Evolutionary conservation across 2,797 vertebrate genomes (phyloP).

Genomic region (Tapera naevia): DNA sequence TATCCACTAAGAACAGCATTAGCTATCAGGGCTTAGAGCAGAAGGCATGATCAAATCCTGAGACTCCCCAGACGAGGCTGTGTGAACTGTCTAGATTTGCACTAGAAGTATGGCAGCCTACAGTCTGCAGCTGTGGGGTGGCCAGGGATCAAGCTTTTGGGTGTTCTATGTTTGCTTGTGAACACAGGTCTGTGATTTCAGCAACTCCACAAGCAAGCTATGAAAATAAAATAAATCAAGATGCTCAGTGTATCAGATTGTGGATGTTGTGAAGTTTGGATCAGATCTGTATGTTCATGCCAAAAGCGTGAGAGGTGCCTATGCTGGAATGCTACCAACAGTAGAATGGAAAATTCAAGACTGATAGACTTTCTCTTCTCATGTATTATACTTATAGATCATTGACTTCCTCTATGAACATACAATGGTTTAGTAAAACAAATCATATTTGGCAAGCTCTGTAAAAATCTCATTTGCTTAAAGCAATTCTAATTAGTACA

Average conservation of each 20-base stretch:
- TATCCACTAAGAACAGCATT: background rate
- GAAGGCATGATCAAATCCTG: background rate
- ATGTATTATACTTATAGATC: background rate
- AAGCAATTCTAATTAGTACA: background rate
- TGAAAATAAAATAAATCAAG: background rate
- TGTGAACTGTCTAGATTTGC: background rate
- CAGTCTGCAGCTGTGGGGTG: background rate
- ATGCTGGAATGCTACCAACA: background rate
- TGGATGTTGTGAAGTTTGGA: background rate
- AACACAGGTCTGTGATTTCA: background rate
- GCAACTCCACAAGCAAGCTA: background rate
- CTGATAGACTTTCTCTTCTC: background rate
- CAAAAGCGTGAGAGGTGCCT: background rate
- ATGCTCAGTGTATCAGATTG: background rate
- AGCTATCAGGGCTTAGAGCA: background rate
- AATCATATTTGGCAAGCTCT: background rate
- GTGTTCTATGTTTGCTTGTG: accelerated
- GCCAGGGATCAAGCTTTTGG: background rate
- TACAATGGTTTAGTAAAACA: background rate
- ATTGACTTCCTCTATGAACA: background rate
- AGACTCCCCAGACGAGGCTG: background rate
- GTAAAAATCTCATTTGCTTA: background rate
- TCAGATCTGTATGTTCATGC: background rate
- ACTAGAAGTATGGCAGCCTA: accelerated
- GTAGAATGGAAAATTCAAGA: background rate